Evolutionary conservation across 2,888 invertebrate genomes (phyloP).

Genomic region (Hirtodrosophila cameraria): DNA sequence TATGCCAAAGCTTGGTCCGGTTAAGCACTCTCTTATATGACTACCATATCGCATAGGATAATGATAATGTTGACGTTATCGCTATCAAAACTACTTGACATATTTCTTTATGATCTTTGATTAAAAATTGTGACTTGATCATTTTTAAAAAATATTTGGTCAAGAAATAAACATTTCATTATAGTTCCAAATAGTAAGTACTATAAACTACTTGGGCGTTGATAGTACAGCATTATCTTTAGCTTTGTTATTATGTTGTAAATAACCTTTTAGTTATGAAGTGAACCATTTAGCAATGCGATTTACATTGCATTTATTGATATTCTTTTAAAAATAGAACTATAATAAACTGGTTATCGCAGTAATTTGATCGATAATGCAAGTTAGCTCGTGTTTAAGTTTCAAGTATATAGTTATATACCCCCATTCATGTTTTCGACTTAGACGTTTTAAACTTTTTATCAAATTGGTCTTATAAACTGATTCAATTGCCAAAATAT

Average conservation of each 20-base stretch:
- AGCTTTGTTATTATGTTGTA: not conserved
- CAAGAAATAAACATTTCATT: not conserved
- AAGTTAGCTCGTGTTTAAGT: too few species aligned
- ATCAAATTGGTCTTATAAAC: not conserved
- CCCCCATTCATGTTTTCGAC: not conserved
- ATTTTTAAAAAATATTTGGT: not conserved
- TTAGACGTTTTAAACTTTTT: not conserved
- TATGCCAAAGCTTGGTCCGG: constrained; percentile 30
- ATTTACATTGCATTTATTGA: too few species aligned
- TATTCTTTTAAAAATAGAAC: too few species aligned
- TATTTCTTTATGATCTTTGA: constrained; percentile 27
- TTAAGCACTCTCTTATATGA: constrained; percentile 46
- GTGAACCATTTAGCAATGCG: too few species aligned
- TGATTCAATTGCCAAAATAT: constrained; percentile 6
- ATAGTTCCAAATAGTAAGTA: not conserved
- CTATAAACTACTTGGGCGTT: not conserved
- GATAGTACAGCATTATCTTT: not conserved
- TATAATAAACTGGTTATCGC: not conserved
- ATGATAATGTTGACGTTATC: constrained; percentile 19
- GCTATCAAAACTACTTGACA: constrained; percentile 15
- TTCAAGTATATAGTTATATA: not conserved
- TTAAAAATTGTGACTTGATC: constrained; percentile 4
- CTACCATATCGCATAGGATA: constrained; percentile 19
- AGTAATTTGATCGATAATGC: not conserved
- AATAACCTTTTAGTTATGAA: not conserved